phyloP scores from a whole-genome alignment of 1,140 invertebrate species.

The Drosophila pruinosa region DNA sequence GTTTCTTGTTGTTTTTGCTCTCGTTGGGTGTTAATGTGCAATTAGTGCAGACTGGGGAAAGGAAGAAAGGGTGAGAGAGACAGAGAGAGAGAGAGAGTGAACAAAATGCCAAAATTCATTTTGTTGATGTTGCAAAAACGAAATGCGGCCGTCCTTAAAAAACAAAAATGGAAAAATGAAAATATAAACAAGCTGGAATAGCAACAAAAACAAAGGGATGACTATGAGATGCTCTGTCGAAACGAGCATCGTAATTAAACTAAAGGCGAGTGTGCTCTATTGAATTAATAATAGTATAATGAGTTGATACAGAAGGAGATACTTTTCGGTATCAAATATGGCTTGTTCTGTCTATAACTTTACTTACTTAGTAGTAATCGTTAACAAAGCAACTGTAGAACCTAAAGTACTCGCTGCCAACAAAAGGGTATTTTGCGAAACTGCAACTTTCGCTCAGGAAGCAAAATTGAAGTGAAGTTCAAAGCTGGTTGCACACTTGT shows the following conservation, averaged over 20 bases:
- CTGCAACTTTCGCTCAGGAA: slow-evolving; percentile 41
- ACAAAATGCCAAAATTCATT: slow-evolving; percentile 24
- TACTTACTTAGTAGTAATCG: too few species aligned
- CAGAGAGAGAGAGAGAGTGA: background rate
- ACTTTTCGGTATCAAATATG: too few species aligned
- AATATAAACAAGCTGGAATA: background rate
- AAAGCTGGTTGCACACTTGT: slow-evolving; percentile 1
- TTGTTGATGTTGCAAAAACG: slow-evolving; percentile 26
- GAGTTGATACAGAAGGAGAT: too few species aligned
- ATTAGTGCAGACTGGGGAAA: slow-evolving; percentile 39
- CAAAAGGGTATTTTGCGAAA: slow-evolving; percentile 1
- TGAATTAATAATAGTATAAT: too few species aligned
- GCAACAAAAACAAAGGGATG: background rate
- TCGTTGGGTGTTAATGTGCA: slow-evolving; percentile 64
- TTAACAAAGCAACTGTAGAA: background rate
- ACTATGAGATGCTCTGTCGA: background rate
- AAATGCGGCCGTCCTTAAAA: slow-evolving; percentile 29
- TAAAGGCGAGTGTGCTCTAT: too few species aligned
- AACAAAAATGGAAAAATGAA: background rate
- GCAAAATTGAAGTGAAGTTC: slow-evolving; percentile 10
- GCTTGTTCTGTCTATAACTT: too few species aligned
- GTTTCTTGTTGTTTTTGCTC: slow-evolving; percentile 16
- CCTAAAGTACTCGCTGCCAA: background rate
- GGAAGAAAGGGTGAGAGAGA: background rate
- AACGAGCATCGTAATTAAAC: background rate